Conservation (phyloP, 2,888 invertebrate species). For the Drosophila demipolita region DNA sequence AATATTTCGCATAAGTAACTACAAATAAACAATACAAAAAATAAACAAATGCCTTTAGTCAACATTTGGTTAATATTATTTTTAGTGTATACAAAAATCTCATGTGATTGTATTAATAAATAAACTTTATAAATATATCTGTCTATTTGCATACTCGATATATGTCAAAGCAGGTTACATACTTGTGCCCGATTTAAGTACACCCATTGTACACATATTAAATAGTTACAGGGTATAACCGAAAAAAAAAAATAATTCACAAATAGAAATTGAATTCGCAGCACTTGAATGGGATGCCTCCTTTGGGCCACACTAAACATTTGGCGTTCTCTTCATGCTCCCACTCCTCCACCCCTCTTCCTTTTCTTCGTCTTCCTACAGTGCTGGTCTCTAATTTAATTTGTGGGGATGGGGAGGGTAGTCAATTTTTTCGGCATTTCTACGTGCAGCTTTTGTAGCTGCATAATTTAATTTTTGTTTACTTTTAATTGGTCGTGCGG, state of each 20-base stretch:
- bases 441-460: slow-evolving; percentile 63
- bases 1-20: neutral
- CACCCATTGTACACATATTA: neutral
- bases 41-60: neutral
- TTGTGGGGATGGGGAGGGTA: slow-evolving; percentile 27
- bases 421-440: slow-evolving; percentile 22
- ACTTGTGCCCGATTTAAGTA: neutral
- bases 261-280: slow-evolving; percentile 73
- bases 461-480: slow-evolving; percentile 83
- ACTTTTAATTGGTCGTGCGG: slow-evolving; percentile 76
- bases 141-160: neutral
- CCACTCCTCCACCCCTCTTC: neutral
- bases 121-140: neutral
- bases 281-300: slow-evolving; percentile 71
- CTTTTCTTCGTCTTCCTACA: slow-evolving; percentile 9
- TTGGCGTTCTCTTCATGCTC: slow-evolving; percentile 6
- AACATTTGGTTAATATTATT: neutral
- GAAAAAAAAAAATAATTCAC: neutral
- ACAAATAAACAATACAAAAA: neutral
- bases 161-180: neutral
- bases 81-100: neutral
- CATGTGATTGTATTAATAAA: neutral
- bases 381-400: slow-evolving; percentile 66
- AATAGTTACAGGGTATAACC: slow-evolving; percentile 1
- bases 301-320: slow-evolving; percentile 44